Evolutionary conservation across 2,888 invertebrate species (phyloP).

Genomic region (Aphidius colemani): DNA sequence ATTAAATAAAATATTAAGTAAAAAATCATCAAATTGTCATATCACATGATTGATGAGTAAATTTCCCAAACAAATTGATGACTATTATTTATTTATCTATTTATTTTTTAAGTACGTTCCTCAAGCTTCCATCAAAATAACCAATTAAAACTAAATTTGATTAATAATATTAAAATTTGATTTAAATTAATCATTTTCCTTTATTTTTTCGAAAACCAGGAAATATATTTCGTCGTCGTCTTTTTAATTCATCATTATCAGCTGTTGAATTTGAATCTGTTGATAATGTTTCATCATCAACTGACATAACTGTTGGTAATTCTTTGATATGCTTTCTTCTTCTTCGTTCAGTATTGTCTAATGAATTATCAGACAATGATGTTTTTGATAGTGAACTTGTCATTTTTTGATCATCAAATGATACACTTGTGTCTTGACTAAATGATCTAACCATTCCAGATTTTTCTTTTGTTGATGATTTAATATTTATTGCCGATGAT

Average conservation of each 20-base stretch:
- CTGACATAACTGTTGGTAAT: conserved; percentile 50
- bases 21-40: too few relatives aligned
- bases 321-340: conserved; percentile 44
- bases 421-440: conserved; percentile 54
- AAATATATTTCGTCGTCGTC: conserved; percentile 69
- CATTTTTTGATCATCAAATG: conserved; percentile 24
- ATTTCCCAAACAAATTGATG: too few relatives aligned
- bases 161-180: too few relatives aligned
- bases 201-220: conserved; percentile 68
- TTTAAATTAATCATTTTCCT: conserved; percentile 1
- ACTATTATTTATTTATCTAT: too few relatives aligned
- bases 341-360: conserved; percentile 46
- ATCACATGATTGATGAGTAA: too few relatives aligned
- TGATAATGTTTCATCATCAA: conserved; percentile 71
- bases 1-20: too few relatives aligned
- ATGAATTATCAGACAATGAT: conserved; percentile 63
- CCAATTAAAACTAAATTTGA: too few relatives aligned
- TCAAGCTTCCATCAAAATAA: too few relatives aligned
- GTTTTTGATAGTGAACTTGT: conserved; percentile 58
- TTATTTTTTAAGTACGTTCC: too few relatives aligned
- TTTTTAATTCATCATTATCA: conserved; percentile 67
- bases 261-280: conserved; percentile 72
- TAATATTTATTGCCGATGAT: conserved; percentile 12
- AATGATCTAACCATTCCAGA: conserved; percentile 60
- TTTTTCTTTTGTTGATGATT: conserved; percentile 22